Conservation (phyloP, 2,113 vertebrate species). For the Propithecus coquereli region DNA sequence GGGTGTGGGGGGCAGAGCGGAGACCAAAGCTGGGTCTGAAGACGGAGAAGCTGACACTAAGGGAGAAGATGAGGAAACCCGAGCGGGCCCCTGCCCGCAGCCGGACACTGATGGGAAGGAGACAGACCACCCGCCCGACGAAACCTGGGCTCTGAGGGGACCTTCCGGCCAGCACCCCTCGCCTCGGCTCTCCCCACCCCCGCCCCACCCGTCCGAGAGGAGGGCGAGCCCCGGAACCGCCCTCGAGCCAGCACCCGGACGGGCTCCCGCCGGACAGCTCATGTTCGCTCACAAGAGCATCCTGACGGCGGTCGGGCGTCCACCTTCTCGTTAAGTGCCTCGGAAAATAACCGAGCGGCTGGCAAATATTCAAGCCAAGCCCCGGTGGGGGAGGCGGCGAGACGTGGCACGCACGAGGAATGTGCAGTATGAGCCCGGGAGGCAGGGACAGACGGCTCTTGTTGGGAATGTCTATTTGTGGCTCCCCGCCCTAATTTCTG, state of each 20-base stretch:
- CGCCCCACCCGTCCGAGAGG: fast-evolving
- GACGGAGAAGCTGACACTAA: not conserved
- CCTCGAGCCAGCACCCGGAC: fast-evolving
- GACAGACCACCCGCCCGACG: fast-evolving
- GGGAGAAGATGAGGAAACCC: fast-evolving
- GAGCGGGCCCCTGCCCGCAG: fast-evolving
- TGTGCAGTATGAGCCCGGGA: fast-evolving
- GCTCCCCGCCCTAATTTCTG: conserved; percentile 14
- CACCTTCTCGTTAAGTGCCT: not conserved
- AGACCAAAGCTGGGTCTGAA: not conserved
- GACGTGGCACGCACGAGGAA: not conserved
- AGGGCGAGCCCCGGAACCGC: fast-evolving
- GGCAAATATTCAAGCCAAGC: not conserved
- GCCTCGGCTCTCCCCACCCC: no score
- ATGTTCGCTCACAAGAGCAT: not conserved
- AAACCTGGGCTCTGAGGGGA: fast-evolving
- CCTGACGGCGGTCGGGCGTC: fast-evolving
- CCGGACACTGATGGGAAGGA: fast-evolving
- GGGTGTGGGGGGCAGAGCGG: not conserved
- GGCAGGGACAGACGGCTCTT: not conserved
- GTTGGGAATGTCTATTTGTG: not conserved
- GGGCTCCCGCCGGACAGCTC: fast-evolving
- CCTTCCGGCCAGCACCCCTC: fast-evolving
- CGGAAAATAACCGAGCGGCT: not conserved
- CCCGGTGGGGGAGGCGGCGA: not conserved